Evolutionary conservation across 2,797 vertebrate species (phyloP).

Genomic region (Malurus splendens): DNA sequence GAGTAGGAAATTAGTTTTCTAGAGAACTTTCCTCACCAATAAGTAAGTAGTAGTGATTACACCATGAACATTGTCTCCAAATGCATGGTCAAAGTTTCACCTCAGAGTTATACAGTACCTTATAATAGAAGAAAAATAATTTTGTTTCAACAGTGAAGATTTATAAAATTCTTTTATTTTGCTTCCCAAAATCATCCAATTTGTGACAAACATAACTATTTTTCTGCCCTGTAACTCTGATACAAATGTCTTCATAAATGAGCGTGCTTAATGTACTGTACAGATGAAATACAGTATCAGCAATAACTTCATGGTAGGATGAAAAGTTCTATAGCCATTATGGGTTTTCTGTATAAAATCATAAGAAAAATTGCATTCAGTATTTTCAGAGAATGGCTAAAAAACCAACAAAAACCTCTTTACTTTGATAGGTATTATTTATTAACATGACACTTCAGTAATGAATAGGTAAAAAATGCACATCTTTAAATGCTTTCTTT

Average conservation of each 20-base stretch:
- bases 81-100: neutral
- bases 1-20: neutral
- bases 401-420: neutral
- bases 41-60: neutral
- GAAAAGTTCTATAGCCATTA: neutral
- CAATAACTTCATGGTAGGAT: neutral
- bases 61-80: neutral
- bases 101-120: neutral
- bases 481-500: conserved; percentile 4
- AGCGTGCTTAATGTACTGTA: neutral
- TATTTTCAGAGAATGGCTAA: neutral
- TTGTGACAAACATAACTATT: neutral
- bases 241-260: neutral
- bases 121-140: neutral
- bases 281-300: neutral
- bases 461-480: neutral
- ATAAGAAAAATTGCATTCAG: neutral
- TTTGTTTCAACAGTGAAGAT: neutral
- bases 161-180: neutral
- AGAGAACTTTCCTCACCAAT: neutral
- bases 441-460: neutral
- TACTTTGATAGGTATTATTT: neutral
- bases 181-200: neutral
- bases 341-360: neutral
- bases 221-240: neutral